Evolutionary conservation across 2,888 invertebrate genomes (phyloP).

Genomic region (Rhagophthalmus giganteus): DNA sequence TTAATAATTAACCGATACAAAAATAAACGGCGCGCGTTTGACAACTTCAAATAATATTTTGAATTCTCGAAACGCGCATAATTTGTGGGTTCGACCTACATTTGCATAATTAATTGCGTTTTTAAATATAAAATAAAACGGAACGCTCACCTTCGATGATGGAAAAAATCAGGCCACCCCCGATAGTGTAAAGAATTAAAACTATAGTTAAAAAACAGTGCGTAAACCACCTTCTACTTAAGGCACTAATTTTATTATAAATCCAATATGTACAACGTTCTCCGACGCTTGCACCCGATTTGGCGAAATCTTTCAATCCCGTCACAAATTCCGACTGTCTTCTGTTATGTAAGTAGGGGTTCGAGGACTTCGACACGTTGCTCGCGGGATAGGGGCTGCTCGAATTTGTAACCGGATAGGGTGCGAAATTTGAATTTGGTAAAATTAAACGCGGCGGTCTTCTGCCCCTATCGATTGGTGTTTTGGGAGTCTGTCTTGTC

Average conservation of each 20-base stretch:
- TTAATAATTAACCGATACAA: too few relatives aligned
- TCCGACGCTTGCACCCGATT: slow-evolving; percentile 79
- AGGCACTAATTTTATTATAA: slow-evolving; percentile 74
- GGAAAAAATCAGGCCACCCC: slow-evolving; percentile 80
- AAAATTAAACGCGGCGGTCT: slow-evolving; percentile 21
- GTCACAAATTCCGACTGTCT: slow-evolving; percentile 78
- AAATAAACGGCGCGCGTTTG: too few relatives aligned
- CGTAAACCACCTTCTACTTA: slow-evolving; percentile 85
- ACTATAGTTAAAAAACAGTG: slow-evolving; percentile 82
- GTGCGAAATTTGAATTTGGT: not conserved
- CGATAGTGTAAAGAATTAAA: slow-evolving; percentile 75
- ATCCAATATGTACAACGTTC: slow-evolving; percentile 81
- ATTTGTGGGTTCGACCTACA: not conserved
- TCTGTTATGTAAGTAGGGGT: slow-evolving; percentile 60
- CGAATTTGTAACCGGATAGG: not conserved
- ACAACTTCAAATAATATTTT: too few relatives aligned
- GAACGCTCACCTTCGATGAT: slow-evolving; percentile 72
- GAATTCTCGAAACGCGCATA: not conserved
- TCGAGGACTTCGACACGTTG: slow-evolving; percentile 38
- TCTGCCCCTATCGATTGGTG: slow-evolving; percentile 21
- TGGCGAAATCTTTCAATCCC: slow-evolving; percentile 76
- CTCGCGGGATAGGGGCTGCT: slow-evolving; percentile 18
- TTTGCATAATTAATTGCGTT: not conserved
- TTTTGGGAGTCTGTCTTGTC: slow-evolving; percentile 13
- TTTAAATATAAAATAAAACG: not conserved